Evolutionary conservation across 2,888 invertebrate species (phyloP).

Genomic region (Metalampra italica): DNA sequence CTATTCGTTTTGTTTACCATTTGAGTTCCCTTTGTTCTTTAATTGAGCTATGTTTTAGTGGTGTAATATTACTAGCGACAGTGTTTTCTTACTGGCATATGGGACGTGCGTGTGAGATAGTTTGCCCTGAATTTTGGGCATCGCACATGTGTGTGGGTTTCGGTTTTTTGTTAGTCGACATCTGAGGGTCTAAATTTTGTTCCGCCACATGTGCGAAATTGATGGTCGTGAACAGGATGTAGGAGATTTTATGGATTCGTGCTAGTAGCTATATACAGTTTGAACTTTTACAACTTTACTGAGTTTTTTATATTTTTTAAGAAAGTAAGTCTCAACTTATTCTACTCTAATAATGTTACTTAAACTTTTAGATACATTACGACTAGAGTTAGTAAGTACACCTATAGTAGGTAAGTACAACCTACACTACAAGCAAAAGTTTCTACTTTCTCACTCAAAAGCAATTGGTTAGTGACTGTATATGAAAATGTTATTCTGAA

Average conservation of each 20-base stretch:
- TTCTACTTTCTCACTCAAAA: conserved; percentile 30
- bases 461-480: conserved; percentile 60
- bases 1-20: conserved; percentile 37
- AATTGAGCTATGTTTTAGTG: conserved; percentile 17
- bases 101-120: conserved; percentile 38
- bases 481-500: conserved; percentile 22
- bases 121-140: conserved; percentile 48
- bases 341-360: not conserved
- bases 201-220: conserved; percentile 66
- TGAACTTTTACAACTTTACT: no score
- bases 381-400: not conserved
- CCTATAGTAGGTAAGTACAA: no score
- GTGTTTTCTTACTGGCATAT: conserved; percentile 22
- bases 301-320: not conserved
- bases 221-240: conserved; percentile 44
- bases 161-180: conserved; percentile 69
- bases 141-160: conserved; percentile 51
- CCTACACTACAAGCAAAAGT: not conserved
- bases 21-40: conserved; percentile 21
- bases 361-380: not conserved
- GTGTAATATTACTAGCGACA: conserved; percentile 21
- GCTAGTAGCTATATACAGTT: not conserved
- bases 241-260: conserved; percentile 44
- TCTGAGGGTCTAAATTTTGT: conserved; percentile 46
- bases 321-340: not conserved